Percentiles rank a stretch among this genome's conserved stretches.
Conservation (phyloP, 1,140 invertebrate genomes). For the Acromyrmex charruanus region DNA sequence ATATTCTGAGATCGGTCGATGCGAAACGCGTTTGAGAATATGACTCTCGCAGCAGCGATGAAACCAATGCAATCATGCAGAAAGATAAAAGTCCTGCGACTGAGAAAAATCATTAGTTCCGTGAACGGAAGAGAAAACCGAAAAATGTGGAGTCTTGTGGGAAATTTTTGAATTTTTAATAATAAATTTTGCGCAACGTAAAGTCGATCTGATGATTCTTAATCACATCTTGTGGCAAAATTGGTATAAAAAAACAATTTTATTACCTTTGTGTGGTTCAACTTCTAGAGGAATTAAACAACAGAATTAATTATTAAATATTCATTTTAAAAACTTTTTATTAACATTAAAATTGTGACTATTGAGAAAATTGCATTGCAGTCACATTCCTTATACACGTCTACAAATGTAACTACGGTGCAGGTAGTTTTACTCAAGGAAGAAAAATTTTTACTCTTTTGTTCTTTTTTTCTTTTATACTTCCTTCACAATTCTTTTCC, state of each 20-base stretch:
- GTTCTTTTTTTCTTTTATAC: background rate
- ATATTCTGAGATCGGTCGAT: constrained; percentile 13
- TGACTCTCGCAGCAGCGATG: constrained; percentile 21
- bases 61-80: constrained; percentile 15
- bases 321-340: background rate
- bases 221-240: background rate
- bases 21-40: constrained; percentile 29
- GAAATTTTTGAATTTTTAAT: background rate
- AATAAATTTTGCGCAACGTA: background rate
- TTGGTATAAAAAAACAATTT: too few species aligned
- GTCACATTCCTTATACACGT: background rate
- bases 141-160: background rate
- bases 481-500: background rate
- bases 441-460: background rate
- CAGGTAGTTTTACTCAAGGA: background rate
- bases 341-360: background rate
- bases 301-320: background rate
- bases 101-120: constrained; percentile 9
- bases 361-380: background rate
- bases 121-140: background rate
- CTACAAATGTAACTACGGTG: background rate
- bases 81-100: constrained; percentile 34
- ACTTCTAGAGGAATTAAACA: background rate
- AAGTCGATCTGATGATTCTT: background rate
- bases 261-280: background rate